Evolutionary conservation across 2,888 invertebrate species (phyloP), one percentile per base, ranked within the genome.

Genomic region (Drosophila villosipedis): DNA sequence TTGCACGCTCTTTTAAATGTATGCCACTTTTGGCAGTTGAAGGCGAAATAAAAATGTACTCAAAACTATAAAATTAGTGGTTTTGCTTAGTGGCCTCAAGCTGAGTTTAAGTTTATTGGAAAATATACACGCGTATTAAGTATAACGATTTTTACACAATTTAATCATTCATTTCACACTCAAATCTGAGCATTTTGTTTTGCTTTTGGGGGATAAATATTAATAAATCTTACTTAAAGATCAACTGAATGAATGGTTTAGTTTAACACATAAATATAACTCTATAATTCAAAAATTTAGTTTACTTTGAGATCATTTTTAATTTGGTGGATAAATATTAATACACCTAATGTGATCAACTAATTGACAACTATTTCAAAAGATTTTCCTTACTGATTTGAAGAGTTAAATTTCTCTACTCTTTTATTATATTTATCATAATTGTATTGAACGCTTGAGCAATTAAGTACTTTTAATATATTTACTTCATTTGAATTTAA

Each of bases 1-100:
- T 81, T 81, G 82, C 69, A 81, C 43, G 78, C 77, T 80, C 77
- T 68, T 80, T 73, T 72, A 72, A 72, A 68, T 68, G 54, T 64
- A 55, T 43, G 16, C 43, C n/a, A 31, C 19, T 39, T 53, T 25
- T 43, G 33, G 30, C 53, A 28, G n/a, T n/a, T 55, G 30, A 54
- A 62, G n/a, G 49, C 54, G 39, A 35, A 39, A 55, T 25, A 50
- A 7, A 62, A 72, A 71, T 31, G 28, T 35, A 52, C 53, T 41
- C 28, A 70, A 80, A 73, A 55, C 64, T 68, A 61, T 78, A 62
- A 61, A 53, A 52, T 54, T 62, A 55, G 14, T 30, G 39, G 50
- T 30, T 35, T 28, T 6, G 39, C 55, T 60, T 2, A 3, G 22
- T 39, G 39, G 59, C 30, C 68, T 47, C 12, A 37, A 39, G 68